Conservation (phyloP, 2,113 vertebrate genomes). For the Deroptyus accipitrinus region DNA sequence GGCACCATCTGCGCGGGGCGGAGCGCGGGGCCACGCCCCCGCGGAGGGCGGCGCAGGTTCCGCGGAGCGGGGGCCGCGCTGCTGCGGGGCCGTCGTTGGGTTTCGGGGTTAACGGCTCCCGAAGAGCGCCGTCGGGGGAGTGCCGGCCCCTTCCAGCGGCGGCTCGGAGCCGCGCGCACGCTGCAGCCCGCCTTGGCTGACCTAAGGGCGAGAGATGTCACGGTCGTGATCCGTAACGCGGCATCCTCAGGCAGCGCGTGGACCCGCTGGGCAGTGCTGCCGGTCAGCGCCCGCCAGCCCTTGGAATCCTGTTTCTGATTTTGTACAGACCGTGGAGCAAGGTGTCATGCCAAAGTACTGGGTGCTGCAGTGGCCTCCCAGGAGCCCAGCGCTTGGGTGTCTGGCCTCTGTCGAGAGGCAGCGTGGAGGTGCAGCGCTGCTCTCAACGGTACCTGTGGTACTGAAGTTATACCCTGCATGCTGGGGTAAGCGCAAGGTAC, state of each 20-base stretch:
- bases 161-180: fast-evolving
- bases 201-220: fast-evolving
- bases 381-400: not conserved
- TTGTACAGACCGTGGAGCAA: fast-evolving
- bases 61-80: too few relatives aligned
- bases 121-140: too few relatives aligned
- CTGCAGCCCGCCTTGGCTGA: not conserved
- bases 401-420: not conserved
- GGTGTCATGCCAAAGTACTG: fast-evolving
- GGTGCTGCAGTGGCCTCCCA: not conserved
- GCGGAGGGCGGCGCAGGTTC: too few relatives aligned
- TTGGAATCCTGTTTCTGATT: too few relatives aligned
- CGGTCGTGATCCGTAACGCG: fast-evolving
- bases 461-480: not conserved
- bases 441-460: not conserved
- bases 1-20: too few relatives aligned
- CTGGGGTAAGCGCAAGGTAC: not conserved
- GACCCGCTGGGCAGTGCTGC: fast-evolving
- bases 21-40: not conserved
- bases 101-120: not conserved
- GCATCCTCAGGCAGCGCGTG: fast-evolving
- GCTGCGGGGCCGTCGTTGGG: not conserved
- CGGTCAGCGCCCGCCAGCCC: not conserved
- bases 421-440: not conserved
- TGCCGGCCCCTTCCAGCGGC: not conserved